phyloP scores from a whole-genome alignment of 1,140 invertebrate species.

The Mylabris phalerata region DNA sequence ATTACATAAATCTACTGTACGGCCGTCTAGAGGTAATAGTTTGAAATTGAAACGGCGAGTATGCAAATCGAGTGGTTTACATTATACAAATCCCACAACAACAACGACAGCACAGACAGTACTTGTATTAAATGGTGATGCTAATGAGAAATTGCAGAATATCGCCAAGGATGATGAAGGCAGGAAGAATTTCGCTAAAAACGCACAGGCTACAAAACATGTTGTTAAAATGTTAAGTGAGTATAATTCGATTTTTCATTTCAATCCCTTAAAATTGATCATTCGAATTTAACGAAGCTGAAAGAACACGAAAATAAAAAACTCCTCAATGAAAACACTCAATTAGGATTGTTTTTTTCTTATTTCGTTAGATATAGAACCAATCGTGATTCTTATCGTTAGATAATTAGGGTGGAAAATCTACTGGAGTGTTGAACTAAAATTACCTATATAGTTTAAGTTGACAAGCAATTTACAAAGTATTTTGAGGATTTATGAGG shows the following conservation, averaged over 20 bases:
- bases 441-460: no score
- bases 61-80: constrained; percentile 10
- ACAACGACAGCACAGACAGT: constrained; percentile 15
- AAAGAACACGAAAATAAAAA: no score
- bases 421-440: no score
- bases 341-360: no score
- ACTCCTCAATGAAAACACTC: no score
- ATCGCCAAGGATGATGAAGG: constrained; percentile 27
- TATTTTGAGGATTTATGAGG: no score
- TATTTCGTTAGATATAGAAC: no score
- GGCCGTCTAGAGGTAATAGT: constrained; percentile 29
- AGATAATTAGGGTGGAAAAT: no score
- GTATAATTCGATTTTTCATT: constrained; percentile 28
- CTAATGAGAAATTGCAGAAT: constrained; percentile 5
- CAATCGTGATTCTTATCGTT: no score
- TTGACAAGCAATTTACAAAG: no score
- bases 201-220: constrained; percentile 44
- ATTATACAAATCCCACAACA: constrained; percentile 4
- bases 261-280: neutral
- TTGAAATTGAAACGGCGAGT: constrained; percentile 28
- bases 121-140: constrained; percentile 18
- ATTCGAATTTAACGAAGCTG: neutral
- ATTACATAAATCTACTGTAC: constrained; percentile 47
- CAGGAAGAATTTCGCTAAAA: constrained; percentile 48
- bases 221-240: constrained; percentile 61